A percentile compares a stretch with the other conserved stretches of the same genome.
Conservation (phyloP, 1,140 invertebrate genomes). For the Nephotettix cincticeps region DNA sequence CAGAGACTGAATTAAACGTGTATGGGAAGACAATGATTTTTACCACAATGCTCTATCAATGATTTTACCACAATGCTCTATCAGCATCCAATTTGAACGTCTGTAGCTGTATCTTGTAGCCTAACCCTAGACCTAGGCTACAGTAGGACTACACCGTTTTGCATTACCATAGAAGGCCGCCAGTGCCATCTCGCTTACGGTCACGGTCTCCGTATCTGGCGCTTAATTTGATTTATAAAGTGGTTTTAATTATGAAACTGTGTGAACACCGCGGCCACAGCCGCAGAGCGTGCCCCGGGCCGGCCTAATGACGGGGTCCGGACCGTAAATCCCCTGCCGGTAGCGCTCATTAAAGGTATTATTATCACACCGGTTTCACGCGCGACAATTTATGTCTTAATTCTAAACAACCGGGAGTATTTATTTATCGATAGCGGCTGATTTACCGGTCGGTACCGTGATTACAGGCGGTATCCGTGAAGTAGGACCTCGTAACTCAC, state of each 20-base stretch:
- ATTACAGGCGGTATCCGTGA: not conserved
- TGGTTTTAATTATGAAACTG: constrained; percentile 27
- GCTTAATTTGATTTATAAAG: constrained; percentile 27
- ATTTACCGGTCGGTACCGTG: not conserved
- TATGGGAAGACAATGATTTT: no score
- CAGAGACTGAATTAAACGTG: no score
- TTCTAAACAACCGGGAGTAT: constrained; percentile 12
- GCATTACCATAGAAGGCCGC: not conserved
- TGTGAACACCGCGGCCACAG: constrained; percentile 12
- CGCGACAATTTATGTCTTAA: constrained; percentile 24
- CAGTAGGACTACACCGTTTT: no score
- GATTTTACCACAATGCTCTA: no score
- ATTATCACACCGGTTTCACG: constrained; percentile 23
- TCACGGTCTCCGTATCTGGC: not conserved
- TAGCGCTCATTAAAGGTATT: constrained; percentile 24
- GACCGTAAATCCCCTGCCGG: no score
- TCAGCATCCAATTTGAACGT: no score
- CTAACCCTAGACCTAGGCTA: no score
- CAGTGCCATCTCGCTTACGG: constrained; percentile 6
- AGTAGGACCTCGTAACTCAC: no score
- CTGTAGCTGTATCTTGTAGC: no score
- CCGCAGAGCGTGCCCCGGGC: not conserved
- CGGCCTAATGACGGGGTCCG: no score
- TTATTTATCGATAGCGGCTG: constrained; percentile 14
- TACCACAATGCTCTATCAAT: no score